Evolutionary conservation across 2,113 vertebrate species (phyloP), one percentile per base, ranked within the genome.

Genomic region (Origma solitaria): DNA sequence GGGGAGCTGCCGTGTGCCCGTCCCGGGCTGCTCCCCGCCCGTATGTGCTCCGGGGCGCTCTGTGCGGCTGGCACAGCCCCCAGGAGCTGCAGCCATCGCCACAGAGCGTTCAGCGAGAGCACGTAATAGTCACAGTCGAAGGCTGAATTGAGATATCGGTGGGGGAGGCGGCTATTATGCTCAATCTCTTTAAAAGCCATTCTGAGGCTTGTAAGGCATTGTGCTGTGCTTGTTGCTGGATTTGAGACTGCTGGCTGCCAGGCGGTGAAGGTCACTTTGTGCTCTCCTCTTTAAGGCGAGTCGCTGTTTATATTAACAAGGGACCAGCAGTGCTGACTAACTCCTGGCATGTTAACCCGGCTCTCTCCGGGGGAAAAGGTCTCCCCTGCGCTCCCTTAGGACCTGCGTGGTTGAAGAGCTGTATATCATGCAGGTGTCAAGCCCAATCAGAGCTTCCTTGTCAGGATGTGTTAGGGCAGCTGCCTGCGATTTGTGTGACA

Each of bases 401-500:
- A 75, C 17, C 31, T 37, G 23, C 49, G 4, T 22, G 35, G 18
- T 5, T 25, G 66, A 13, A 69, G 53, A 42, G 50, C 31, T 82
- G 56, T 56, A 16, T 50, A 37, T 65, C 56, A 18, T 60, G 90
- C 54, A 50, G 27, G 44, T 88, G 69, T 94, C 83, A 86, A 85
- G 73, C 56, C 40, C 13, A 56, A 84, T 94, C 81, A 76, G 73
- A 82, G 42, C 57, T 94, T 54, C 77, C 91, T 76, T 94, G 90
- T 84, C 91, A 80, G 84, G 84, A 88, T 38, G 82, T 3, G 49
- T 93, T 85, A 94, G 90, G 90, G 88, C 94, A 95, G 94, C 90
- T 95, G 90, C 86, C 95, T 94, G 78, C 93, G 78, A 73, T 95
- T 81, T 95, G 92, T 88, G 94, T 69, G 91, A 76, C 90, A 80